Base-by-base conservation (phyloP, 1,140 invertebrate genomes). In the Cryptotermes secundus region DNA sequence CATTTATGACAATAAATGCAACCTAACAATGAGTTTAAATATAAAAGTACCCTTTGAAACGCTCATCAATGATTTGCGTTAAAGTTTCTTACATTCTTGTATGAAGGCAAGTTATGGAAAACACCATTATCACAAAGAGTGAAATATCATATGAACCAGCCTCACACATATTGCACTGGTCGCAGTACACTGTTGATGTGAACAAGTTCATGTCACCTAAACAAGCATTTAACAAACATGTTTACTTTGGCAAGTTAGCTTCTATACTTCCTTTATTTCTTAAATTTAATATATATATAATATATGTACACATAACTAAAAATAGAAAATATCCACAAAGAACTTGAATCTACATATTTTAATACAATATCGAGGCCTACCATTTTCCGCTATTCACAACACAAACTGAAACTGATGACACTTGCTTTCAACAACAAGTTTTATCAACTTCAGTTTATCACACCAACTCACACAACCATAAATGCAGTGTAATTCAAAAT, bases 231-330 rank as follows among this genome's bases (percentile, higher is more conserved):
- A 72, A 72, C n/a, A 72, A 72, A 72, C 59, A 72, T 72, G n/a
- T 72, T 72, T 31, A 72, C 59, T 72, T 72, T 72, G 59, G 59
- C n/a, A 72, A 72, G n/a, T 72, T 72, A 72, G 59, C 59, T 72
- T 72, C 31, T n/a, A n/a, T 72, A 31, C 9, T 72, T 31, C n/a
- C n/a, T n/a, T 72, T 72, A 6, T 31, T 49, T 72, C n/a, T 31
- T 59, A 59, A 59, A 59, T 59, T 59, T 22, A 59, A 59, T 59
- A 59, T 59, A 59, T 59, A 59, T 59, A 59, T 59, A 59, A 59
- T 19, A 59, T 59, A 59, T 59, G 19, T 59, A n/a, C 24, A 59
- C 24, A 72, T 31, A 72, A 72, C 59, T 72, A 72, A 72, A 72
- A 72, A 72, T 31, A 72, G 59, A 72, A 72, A 31, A 31, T 72